Percentiles rank a stretch among this genome's conserved stretches.
Conservation (phyloP, 2,888 invertebrate species). For the Cantharis rufa region DNA sequence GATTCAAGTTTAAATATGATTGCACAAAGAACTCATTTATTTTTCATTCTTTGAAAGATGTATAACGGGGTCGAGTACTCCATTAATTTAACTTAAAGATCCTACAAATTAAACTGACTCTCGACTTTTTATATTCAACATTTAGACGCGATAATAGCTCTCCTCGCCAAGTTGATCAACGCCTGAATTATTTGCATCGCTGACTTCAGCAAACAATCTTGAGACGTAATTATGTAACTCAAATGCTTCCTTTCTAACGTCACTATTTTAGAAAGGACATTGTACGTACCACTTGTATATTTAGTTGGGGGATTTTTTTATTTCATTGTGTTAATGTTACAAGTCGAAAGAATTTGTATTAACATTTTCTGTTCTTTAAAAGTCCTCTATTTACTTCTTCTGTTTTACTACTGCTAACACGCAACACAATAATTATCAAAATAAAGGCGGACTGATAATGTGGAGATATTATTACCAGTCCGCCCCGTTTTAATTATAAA, state of each 20-base stretch:
- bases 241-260: slow-evolving; percentile 24
- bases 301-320: not conserved
- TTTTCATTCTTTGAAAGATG: not conserved
- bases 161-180: slow-evolving; percentile 42
- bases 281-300: slow-evolving; percentile 3
- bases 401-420: not conserved
- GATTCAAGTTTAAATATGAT: slow-evolving; percentile 10
- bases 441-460: not conserved
- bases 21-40: slow-evolving; percentile 6
- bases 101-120: slow-evolving; percentile 26
- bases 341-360: not conserved
- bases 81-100: slow-evolving; percentile 27
- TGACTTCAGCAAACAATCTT: slow-evolving; percentile 45
- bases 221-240: slow-evolving; percentile 41
- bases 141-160: slow-evolving; percentile 40
- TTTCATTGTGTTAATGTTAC: not conserved
- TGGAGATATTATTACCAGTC: not conserved
- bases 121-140: slow-evolving; percentile 30
- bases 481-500: too few species aligned
- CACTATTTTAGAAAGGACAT: slow-evolving; percentile 23
- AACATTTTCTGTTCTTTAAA: not conserved
- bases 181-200: slow-evolving; percentile 46
- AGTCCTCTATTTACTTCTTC: not conserved
- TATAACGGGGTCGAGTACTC: slow-evolving; percentile 16
- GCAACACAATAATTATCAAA: not conserved